Base-by-base conservation (phyloP, 2,888 invertebrate species). In the Acrobasis consociella region DNA sequence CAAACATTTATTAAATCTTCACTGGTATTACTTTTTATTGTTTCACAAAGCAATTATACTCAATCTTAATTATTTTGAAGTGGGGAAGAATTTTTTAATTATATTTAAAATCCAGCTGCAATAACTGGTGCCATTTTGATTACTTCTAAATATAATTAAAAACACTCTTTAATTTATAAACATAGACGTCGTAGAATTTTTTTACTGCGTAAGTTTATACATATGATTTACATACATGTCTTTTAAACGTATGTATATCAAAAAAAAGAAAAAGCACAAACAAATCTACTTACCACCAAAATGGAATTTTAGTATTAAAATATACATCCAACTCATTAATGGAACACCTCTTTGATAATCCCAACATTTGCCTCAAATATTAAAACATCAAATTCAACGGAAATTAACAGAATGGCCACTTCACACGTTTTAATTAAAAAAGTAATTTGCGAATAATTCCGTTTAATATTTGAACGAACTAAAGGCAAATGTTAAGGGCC, bases 401-500 rank as follows among this genome's bases (percentile, higher is more conserved):
- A 53, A 58, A 49, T 59, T 60, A 66, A 63, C 62, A 65, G 64
- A 67, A 56, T 63, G 60, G 17, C 60, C 50, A 37, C 15, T 51
- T 51, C 38, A 50, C 59, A 42, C 38, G 52, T 75, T 76, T 76
- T 81, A 79, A 81, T 81, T 77, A 75, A 73, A 72, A 72, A 77
- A 76, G 76, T 71, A 77, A 78, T 76, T 75, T 72, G 61, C 71
- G 70, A 76, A 68, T 76, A 73, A 79, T 76, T 73, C 72, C 72
- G 71, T 72, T 71, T 77, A 77, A 83, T 80, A 80, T 80, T 79
- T 76, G 76, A 77, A 70, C 65, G 70, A 74, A 80, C 76, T 76
- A 74, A 74, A 74, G 74, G 72, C 68, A 70, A 73, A 66, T 71
- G 70, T 69, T 69, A 53, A 69, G 75, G 71, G 73, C 69, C 77